Evolutionary conservation across 2,113 vertebrate species (phyloP).

Genomic region (Ceyx melanurus): DNA sequence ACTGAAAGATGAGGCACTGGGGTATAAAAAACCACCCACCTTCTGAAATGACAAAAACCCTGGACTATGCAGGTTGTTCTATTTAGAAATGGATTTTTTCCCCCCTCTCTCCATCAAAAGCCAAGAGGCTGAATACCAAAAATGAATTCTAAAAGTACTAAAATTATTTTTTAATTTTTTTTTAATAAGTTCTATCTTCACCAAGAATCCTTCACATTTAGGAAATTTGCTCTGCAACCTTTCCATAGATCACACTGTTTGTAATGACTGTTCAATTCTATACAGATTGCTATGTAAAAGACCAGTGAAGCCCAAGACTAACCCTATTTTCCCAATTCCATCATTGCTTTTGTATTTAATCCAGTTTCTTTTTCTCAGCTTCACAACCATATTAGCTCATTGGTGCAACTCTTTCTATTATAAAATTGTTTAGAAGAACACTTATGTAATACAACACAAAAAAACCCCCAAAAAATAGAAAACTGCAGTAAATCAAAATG

Average conservation of each 20-base stretch:
- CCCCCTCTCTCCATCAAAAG: neutral
- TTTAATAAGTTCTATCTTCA: neutral
- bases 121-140: neutral
- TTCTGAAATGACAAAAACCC: neutral
- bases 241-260: neutral
- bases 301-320: neutral
- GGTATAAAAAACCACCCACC: neutral
- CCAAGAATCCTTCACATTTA: neutral
- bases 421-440: neutral
- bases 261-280: neutral
- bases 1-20: neutral
- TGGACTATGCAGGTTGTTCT: rapidly evolving
- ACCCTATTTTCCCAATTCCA: neutral
- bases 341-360: neutral
- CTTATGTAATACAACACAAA: neutral
- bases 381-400: neutral
- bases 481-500: neutral
- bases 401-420: neutral
- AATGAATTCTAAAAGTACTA: neutral
- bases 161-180: neutral
- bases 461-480: neutral
- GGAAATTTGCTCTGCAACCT: neutral
- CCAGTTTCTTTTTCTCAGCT: neutral
- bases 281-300: neutral
- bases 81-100: neutral